Base-by-base conservation (phyloP, 2,888 invertebrate species). In the Cloeon dipterum region DNA sequence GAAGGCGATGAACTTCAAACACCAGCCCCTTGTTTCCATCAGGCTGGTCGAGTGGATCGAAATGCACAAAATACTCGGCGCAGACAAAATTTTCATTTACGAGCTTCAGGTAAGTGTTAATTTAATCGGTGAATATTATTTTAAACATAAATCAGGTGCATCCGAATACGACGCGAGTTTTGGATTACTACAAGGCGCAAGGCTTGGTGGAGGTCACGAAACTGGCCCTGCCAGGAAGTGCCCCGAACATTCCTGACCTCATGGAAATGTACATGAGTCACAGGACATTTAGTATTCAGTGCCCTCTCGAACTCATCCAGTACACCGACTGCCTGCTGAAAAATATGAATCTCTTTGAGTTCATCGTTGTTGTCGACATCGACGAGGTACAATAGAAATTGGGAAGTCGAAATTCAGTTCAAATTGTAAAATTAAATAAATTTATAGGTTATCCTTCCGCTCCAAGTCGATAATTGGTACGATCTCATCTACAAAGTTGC, bases 281-380 rank as follows among this genome's bases (percentile, higher is more conserved):
- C n/a, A n/a, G n/a, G n/a, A n/a, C n/a, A n/a, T n/a, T n/a, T n/a
- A n/a, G n/a, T n/a, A n/a, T n/a, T n/a, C n/a, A n/a, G n/a, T n/a
- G n/a, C n/a, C 83, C 89, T 55, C 88, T 89, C 60, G 93, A 93
- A 58, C 65, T 93, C 41, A 83, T 93, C 47, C 89, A 91, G 10
- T 93, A 93, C 63, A 93, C 93, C 57, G 93, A 93, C 57, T 93
- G 93, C 52, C 66, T 93, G 38, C 91, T 91, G 61, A 76, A 83
- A 53, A 81, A 91, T 53, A 70, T 91, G 62, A 82, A 88, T 55
- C 67, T 75, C 44, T 91, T 89, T 57, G 72, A 81, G 43, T 86
- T 82, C 59, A 74, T 89, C 37, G 83, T 82, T n/a, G 62, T 93
- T 40, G 62, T 91, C 37, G 93, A 93, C 55, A 79, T 86, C 44